Percentiles rank a stretch among this genome's conserved stretches.
phyloP scores from a whole-genome alignment of 2,797 vertebrate genomes.

The Podarcis lilfordi region DNA sequence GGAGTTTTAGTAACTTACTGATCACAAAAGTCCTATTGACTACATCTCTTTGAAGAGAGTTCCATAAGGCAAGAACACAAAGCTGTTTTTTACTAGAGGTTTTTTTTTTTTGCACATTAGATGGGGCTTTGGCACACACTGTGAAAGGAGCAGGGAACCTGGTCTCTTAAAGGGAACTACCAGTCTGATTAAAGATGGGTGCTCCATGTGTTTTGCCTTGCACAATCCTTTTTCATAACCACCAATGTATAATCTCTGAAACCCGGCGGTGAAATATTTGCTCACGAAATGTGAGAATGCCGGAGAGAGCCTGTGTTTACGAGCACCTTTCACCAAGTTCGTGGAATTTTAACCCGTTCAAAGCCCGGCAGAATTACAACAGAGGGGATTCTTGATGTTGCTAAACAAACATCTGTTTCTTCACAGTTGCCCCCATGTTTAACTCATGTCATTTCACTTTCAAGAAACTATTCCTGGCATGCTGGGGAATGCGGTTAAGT shows the following conservation, averaged over 20 bases:
- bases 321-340: constrained; percentile 28
- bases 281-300: not conserved
- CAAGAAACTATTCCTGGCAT: constrained; percentile 42
- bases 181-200: not conserved
- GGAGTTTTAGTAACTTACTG: too few relatives aligned
- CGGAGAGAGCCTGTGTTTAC: not conserved
- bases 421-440: constrained; percentile 23
- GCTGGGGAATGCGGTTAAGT: constrained; percentile 23
- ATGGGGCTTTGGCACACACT: not conserved
- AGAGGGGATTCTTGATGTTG: constrained; percentile 27
- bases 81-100: too few relatives aligned
- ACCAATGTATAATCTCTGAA: not conserved
- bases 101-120: too few relatives aligned
- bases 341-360: constrained; percentile 24
- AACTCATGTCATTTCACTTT: constrained; percentile 40
- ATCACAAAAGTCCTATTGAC: too few relatives aligned
- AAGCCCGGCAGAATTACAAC: constrained; percentile 15
- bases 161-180: too few relatives aligned
- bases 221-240: not conserved
- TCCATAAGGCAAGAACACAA: too few relatives aligned
- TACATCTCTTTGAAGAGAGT: too few relatives aligned
- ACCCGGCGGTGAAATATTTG: not conserved
- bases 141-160: not conserved
- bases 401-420: constrained; percentile 29
- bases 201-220: not conserved